Evolutionary conservation across 64 coral and sea anemone species (phyloP).

Genomic region (Stylophora pistillata): DNA sequence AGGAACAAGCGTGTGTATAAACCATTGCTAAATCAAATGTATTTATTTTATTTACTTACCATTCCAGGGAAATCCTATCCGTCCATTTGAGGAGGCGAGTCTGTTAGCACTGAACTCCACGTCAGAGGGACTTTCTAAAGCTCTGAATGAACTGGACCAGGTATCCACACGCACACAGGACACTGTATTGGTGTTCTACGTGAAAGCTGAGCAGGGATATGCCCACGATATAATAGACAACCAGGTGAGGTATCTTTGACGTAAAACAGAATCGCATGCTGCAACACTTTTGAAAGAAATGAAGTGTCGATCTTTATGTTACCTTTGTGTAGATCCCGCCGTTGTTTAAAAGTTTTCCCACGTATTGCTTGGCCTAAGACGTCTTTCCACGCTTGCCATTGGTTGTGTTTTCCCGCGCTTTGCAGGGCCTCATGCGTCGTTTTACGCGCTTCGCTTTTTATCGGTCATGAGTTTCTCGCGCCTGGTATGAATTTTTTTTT

Average conservation of each 20-base stretch:
- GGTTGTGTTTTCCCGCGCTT: too few species aligned
- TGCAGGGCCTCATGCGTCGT: not conserved
- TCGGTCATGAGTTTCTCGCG: not conserved
- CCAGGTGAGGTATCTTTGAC: constrained; percentile 30
- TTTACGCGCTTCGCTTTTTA: not conserved
- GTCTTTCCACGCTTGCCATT: too few species aligned
- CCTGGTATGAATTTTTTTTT: too few species aligned
- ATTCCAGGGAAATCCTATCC: constrained; percentile 62
- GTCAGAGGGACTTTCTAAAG: constrained; percentile 56
- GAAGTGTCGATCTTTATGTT: not conserved
- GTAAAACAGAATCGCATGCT: not conserved
- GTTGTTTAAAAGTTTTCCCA: not conserved
- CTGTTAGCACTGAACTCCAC: constrained; percentile 62
- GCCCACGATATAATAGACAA: constrained; percentile 82
- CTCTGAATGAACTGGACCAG: constrained; percentile 68
- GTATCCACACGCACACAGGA: constrained; percentile 84
- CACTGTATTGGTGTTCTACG: constrained; percentile 90
- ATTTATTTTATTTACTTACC: not conserved
- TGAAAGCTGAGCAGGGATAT: constrained; percentile 79
- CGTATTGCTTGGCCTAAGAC: not conserved
- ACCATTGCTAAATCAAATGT: too few species aligned
- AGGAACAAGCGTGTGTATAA: too few species aligned
- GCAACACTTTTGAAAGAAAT: not conserved
- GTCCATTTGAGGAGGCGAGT: constrained; percentile 69
- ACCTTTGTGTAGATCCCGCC: not conserved